phyloP scores from a whole-genome alignment of 2,888 invertebrate species.

The Oscheius onirici region DNA sequence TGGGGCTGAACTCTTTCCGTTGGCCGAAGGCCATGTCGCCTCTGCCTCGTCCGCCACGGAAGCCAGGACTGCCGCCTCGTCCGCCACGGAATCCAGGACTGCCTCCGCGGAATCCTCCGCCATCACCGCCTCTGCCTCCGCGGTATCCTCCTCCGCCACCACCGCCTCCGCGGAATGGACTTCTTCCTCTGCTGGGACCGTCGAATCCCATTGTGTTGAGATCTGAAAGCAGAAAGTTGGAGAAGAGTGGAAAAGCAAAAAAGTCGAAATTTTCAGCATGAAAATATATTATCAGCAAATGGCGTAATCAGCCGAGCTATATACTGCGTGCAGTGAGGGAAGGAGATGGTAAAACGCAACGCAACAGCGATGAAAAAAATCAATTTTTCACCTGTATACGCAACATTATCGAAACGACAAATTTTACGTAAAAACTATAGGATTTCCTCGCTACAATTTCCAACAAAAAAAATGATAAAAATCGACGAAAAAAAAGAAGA shows the following conservation, averaged over 20 bases:
- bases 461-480: not conserved
- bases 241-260: not conserved
- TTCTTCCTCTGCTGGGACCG: constrained; percentile 35
- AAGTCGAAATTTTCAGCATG: no score
- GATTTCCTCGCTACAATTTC: not conserved
- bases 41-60: constrained; percentile 28
- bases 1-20: constrained; percentile 30
- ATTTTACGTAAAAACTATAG: not conserved
- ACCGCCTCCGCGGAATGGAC: constrained; percentile 7
- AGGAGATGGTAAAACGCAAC: no score
- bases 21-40: constrained; percentile 33
- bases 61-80: constrained; percentile 32
- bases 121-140: constrained; percentile 24
- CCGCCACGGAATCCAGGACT: constrained; percentile 38
- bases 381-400: not conserved
- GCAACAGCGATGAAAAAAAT: not conserved
- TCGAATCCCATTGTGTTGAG: constrained; percentile 50
- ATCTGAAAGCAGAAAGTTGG: not conserved
- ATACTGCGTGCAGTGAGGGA: no score
- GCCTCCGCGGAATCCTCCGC: constrained; percentile 37
- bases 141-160: constrained; percentile 29
- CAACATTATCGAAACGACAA: no score
- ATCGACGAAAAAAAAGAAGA: not conserved
- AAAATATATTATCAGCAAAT: not conserved
- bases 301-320: no score